Conservation (phyloP, 2,888 invertebrate species). For the Trachelus stipa region DNA sequence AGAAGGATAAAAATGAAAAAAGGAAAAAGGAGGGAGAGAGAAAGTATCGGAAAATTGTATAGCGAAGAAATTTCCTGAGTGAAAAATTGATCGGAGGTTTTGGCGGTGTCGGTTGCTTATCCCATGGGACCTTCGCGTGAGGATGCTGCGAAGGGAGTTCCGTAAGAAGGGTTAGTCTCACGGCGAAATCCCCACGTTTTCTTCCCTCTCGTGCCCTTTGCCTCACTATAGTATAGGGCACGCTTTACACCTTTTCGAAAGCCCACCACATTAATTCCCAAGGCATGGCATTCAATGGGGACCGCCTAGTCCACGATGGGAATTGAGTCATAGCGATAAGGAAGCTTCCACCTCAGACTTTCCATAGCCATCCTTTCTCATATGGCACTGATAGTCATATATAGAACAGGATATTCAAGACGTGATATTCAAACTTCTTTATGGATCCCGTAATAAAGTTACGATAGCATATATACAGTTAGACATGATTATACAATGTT, state of each 20-base stretch:
- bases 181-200: neutral
- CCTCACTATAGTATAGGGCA: neutral
- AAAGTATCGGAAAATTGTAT: slow-evolving; percentile 37
- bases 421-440: neutral
- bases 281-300: neutral
- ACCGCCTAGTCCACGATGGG: neutral
- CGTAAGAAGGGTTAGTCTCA: neutral
- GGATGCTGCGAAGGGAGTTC: neutral
- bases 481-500: neutral
- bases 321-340: neutral
- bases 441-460: neutral
- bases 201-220: neutral
- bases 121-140: neutral
- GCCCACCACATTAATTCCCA: neutral
- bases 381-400: neutral
- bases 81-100: slow-evolving; percentile 48
- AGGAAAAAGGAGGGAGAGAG: neutral
- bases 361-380: neutral
- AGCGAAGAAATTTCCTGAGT: slow-evolving; percentile 41
- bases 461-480: neutral
- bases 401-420: neutral
- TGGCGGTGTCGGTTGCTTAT: slow-evolving; percentile 3
- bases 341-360: neutral
- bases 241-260: neutral
- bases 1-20: neutral